phyloP scores from a whole-genome alignment of 1,140 invertebrate species.

The Drosophila carrolli region DNA sequence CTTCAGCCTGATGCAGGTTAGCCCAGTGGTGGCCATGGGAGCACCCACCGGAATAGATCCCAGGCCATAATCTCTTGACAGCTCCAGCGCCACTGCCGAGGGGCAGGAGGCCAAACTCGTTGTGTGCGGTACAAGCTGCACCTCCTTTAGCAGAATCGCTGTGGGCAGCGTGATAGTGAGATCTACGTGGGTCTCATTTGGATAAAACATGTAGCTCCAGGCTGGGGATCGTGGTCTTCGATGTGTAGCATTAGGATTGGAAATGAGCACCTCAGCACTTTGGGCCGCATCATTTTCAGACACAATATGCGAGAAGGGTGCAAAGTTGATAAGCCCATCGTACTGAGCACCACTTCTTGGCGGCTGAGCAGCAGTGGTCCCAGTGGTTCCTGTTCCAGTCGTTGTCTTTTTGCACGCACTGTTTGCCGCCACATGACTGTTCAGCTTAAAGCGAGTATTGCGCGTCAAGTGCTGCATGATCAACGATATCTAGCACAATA shows the following conservation, averaged over 20 bases:
- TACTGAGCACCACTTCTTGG: conserved; percentile 79
- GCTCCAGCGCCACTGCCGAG: conserved; percentile 94
- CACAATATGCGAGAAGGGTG: conserved; percentile 92
- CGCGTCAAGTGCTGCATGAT: conserved; percentile 89
- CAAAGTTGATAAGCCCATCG: conserved; percentile 94
- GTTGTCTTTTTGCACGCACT: conserved; percentile 63
- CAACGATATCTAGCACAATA: conserved; percentile 84
- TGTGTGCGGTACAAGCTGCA: conserved; percentile 94
- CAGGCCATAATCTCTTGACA: conserved; percentile 87
- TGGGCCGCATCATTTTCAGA: conserved; percentile 94
- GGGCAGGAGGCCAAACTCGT: conserved; percentile 94
- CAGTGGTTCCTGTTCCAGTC: conserved; percentile 36
- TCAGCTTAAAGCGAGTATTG: conserved; percentile 72
- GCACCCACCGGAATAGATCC: conserved; percentile 86
- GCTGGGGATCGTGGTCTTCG: conserved; percentile 93
- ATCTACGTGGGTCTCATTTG: conserved; percentile 94
- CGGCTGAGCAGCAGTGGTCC: conserved; percentile 44
- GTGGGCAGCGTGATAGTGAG: conserved; percentile 94
- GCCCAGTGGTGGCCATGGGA: conserved; percentile 92
- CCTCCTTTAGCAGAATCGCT: conserved; percentile 94
- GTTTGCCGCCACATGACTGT: conserved; percentile 46
- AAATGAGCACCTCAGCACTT: conserved; percentile 93
- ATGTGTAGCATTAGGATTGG: conserved; percentile 90
- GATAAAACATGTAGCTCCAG: conserved; percentile 97
- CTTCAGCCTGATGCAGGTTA: conserved; percentile 93